Evolutionary conservation across 1,140 invertebrate genomes (phyloP).

Genomic region (Drosophila jambulina): DNA sequence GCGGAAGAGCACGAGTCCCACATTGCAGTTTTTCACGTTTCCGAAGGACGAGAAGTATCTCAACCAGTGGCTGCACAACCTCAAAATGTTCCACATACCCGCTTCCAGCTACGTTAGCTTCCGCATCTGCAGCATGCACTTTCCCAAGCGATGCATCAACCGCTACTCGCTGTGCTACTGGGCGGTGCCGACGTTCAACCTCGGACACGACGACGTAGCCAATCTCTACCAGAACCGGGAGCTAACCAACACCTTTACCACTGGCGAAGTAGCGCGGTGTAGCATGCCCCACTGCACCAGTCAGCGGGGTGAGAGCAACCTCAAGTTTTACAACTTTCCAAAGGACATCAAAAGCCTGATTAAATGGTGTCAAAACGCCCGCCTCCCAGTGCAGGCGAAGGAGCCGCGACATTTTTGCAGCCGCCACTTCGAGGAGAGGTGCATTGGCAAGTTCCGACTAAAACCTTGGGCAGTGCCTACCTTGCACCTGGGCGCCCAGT

Average conservation of each 20-base stretch:
- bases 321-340: conserved; percentile 81
- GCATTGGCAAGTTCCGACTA: conserved; percentile 79
- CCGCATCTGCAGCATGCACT: conserved; percentile 82
- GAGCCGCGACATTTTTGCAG: conserved; percentile 81
- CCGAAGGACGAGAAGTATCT: conserved; percentile 81
- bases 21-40: conserved; percentile 79
- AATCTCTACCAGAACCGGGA: conserved; percentile 83
- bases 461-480: conserved; percentile 83
- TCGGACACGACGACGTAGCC: conserved; percentile 80
- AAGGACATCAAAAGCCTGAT: conserved; percentile 81
- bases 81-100: conserved; percentile 78
- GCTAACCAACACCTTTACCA: conserved; percentile 77
- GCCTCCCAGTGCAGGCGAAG: conserved; percentile 74
- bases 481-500: conserved; percentile 73
- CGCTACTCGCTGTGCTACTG: conserved; percentile 80
- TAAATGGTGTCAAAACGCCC: conserved; percentile 82
- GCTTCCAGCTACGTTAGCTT: conserved; percentile 64
- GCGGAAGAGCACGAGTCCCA: conserved; percentile 76
- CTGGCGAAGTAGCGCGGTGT: conserved; percentile 75
- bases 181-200: conserved; percentile 81
- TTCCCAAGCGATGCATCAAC: conserved; percentile 81
- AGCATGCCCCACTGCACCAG: conserved; percentile 80
- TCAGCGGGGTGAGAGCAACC: conserved; percentile 76
- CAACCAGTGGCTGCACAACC: conserved; percentile 79
- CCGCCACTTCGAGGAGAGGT: conserved; percentile 79